Conservation (phyloP, 2,888 invertebrate species). For the Andrena praecox region DNA sequence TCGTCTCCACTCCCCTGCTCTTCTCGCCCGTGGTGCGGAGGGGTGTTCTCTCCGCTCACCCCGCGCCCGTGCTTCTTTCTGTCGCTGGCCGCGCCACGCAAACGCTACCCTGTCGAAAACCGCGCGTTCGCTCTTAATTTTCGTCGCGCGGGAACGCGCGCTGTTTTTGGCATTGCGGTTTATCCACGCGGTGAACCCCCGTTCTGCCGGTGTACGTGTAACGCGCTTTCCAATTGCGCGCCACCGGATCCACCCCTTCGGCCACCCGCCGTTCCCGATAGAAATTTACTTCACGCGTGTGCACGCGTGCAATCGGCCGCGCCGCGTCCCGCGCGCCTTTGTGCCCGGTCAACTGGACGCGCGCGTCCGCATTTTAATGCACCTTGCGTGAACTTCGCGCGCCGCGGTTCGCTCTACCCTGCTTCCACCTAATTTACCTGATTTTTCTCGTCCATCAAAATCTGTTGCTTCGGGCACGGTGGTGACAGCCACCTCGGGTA, state of each 20-base stretch:
- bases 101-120: constrained; percentile 21
- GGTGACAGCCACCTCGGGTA: too few relatives aligned
- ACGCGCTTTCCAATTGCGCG: constrained; percentile 68
- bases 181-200: constrained; percentile 62
- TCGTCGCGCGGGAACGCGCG: constrained; percentile 58
- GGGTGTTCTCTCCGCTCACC: neutral
- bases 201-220: constrained; percentile 58
- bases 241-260: constrained; percentile 27
- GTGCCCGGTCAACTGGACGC: neutral
- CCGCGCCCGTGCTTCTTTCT: neutral
- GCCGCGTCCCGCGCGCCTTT: neutral
- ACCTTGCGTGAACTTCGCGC: constrained; percentile 67
- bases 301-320: constrained; percentile 13
- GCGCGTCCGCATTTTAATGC: constrained; percentile 71
- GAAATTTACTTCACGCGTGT: constrained; percentile 49
- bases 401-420: too few relatives aligned
- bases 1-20: constrained; percentile 1
- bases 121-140: constrained; percentile 67
- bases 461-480: too few relatives aligned
- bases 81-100: neutral
- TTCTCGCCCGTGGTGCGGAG: neutral
- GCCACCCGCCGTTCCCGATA: constrained; percentile 35
- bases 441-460: too few relatives aligned
- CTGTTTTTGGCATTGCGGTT: constrained; percentile 70
- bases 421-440: constrained; percentile 51